Percentiles rank a stretch among this genome's conserved stretches.
These are phyloP conservation scores for Verasper variegatus DNA, from an alignment of 2,113 vertebrate genomes.

Conservation along the genomic window DNA sequence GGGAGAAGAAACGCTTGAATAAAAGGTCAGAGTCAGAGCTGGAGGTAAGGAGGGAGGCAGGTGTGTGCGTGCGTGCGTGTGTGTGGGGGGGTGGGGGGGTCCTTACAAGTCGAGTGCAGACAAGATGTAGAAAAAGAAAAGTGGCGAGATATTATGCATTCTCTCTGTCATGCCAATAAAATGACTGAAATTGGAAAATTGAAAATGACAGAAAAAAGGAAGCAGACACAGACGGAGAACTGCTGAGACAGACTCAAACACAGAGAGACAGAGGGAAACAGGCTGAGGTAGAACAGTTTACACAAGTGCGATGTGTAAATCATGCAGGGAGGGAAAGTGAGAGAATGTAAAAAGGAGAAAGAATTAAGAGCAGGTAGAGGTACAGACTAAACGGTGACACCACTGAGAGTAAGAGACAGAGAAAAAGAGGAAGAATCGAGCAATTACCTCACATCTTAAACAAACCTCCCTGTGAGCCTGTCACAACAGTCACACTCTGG, in stretches of 20 bases:
- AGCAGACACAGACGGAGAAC: conserved; percentile 9
- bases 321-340: conserved; percentile 11
- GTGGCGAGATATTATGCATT: conserved; percentile 37
- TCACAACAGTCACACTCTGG: conserved; percentile 35
- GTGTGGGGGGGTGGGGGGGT: background rate
- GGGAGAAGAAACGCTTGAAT: conserved; percentile 45
- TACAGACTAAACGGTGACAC: conserved; percentile 25
- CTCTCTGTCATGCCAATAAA: conserved; percentile 48
- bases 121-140: background rate
- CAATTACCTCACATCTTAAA: conserved; percentile 30
- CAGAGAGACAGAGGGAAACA: conserved; percentile 31
- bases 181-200: conserved; percentile 47
- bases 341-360: conserved; percentile 24
- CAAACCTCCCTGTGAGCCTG: conserved; percentile 19
- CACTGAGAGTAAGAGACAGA: background rate
- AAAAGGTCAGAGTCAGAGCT: conserved; percentile 64
- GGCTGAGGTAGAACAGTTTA: conserved; percentile 18
- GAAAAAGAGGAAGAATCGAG: background rate
- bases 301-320: conserved; percentile 41
- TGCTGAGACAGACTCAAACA: conserved; percentile 36
- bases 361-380: conserved; percentile 17
- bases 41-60: conserved; percentile 17
- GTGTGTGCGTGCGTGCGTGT: background rate
- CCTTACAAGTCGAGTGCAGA: conserved; percentile 19
- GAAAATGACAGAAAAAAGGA: conserved; percentile 42